Conservation (phyloP, 2,888 invertebrate species). For the Melipona beecheii region DNA sequence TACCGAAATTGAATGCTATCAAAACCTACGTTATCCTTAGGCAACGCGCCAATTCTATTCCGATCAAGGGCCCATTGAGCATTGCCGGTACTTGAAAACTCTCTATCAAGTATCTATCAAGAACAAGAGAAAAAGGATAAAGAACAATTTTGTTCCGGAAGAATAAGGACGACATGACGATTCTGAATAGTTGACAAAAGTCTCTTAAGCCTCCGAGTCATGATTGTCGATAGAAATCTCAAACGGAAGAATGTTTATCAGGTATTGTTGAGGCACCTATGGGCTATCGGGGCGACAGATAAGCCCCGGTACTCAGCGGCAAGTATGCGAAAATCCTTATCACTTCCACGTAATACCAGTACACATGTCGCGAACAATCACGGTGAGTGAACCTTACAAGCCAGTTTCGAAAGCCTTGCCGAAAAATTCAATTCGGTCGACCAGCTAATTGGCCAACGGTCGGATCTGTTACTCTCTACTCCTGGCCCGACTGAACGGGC, state of each 20-base stretch:
- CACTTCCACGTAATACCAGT: conserved; percentile 55
- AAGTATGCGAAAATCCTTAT: conserved; percentile 64
- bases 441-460: conserved; percentile 11
- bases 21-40: not conserved
- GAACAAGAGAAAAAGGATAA: not conserved
- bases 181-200: not conserved
- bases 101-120: not conserved
- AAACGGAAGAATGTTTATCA: not conserved
- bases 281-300: conserved; percentile 43
- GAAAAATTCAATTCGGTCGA: conserved; percentile 38
- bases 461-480: no score
- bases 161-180: not conserved
- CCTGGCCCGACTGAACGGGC: not conserved
- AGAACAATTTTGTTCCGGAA: not conserved
- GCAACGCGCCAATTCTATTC: not conserved
- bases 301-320: conserved; percentile 34
- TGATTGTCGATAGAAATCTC: not conserved
- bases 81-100: not conserved
- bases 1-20: not conserved
- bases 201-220: not conserved
- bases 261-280: not conserved
- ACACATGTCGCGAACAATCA: conserved; percentile 52
- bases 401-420: conserved; percentile 24
- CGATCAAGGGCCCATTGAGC: not conserved
- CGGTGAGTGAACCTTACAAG: conserved; percentile 62